A percentile compares a stretch with the other conserved stretches of the same genome.
Evolutionary conservation across 2,113 vertebrate genomes (phyloP).

Genomic region (Mus pahari): DNA sequence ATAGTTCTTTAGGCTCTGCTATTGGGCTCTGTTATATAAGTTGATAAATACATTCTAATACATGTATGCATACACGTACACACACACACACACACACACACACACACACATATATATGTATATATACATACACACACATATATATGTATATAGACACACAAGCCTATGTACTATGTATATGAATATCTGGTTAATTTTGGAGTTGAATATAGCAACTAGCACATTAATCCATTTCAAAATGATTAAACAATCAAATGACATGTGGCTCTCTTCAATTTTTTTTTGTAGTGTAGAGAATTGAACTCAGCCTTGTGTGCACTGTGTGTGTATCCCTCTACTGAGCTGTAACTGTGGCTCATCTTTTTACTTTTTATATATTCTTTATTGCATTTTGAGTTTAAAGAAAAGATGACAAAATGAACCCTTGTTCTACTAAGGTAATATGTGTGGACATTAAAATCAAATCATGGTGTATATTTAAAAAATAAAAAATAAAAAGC

Average conservation of each 20-base stretch:
- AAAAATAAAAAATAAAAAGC: slow-evolving; percentile 4
- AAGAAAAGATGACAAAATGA: slow-evolving; percentile 45
- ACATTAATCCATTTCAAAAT: slow-evolving; percentile 11
- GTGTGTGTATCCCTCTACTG: background rate
- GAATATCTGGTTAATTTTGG: background rate
- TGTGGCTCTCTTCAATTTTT: slow-evolving; percentile 6
- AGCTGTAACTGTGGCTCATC: background rate
- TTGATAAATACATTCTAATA: background rate
- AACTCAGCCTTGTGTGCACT: background rate
- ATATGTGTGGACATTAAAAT: slow-evolving; percentile 50
- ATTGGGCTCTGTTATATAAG: background rate
- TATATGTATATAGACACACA: background rate
- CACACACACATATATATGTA: too few relatives aligned
- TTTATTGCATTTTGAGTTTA: slow-evolving; percentile 52
- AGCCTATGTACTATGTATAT: background rate
- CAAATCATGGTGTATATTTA: background rate
- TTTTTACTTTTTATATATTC: slow-evolving; percentile 28
- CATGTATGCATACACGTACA: background rate
- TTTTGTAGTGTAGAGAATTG: background rate
- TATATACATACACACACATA: too few relatives aligned
- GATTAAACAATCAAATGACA: slow-evolving; percentile 38
- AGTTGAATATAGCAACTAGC: slow-evolving; percentile 21
- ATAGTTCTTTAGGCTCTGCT: background rate
- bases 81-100: too few relatives aligned
- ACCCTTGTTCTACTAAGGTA: background rate